phyloP scores from a whole-genome alignment of 2,797 vertebrate genomes.

The Moxostoma hubbsi region DNA sequence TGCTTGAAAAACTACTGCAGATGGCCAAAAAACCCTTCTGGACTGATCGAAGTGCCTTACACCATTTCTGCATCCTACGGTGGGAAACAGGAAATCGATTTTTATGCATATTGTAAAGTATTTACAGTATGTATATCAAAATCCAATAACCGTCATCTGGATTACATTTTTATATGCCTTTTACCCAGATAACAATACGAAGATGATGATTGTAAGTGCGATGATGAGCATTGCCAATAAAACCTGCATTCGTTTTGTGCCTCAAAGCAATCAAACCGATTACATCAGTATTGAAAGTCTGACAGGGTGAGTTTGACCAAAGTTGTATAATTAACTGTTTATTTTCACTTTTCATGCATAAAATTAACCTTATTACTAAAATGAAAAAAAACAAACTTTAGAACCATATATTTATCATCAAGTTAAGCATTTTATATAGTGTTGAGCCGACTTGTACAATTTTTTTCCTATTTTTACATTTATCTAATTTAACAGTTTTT shows the following conservation, averaged over 20 bases:
- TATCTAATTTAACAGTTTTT: too few relatives aligned
- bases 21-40: constrained; percentile 47
- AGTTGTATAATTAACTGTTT: neutral
- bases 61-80: constrained; percentile 21
- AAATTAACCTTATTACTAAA: too few relatives aligned
- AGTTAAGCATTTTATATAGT: too few relatives aligned
- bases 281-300: constrained; percentile 46
- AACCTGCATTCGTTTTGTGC: constrained; percentile 51
- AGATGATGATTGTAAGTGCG: constrained; percentile 30
- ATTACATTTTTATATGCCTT: neutral
- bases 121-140: too few relatives aligned
- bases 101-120: neutral
- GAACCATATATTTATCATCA: too few relatives aligned
- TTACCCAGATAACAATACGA: constrained; percentile 12
- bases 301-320: constrained; percentile 33
- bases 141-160: too few relatives aligned
- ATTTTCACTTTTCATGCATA: too few relatives aligned
- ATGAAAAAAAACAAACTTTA: too few relatives aligned
- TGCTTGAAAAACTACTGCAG: constrained; percentile 32
- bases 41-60: constrained; percentile 50
- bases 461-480: too few relatives aligned
- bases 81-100: constrained; percentile 14
- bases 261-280: constrained; percentile 26
- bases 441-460: too few relatives aligned
- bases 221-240: constrained; percentile 29